These are phyloP conservation scores for Crotalus tigris DNA, from an alignment of 2,113 vertebrate genomes.

Conservation along the genomic window DNA sequence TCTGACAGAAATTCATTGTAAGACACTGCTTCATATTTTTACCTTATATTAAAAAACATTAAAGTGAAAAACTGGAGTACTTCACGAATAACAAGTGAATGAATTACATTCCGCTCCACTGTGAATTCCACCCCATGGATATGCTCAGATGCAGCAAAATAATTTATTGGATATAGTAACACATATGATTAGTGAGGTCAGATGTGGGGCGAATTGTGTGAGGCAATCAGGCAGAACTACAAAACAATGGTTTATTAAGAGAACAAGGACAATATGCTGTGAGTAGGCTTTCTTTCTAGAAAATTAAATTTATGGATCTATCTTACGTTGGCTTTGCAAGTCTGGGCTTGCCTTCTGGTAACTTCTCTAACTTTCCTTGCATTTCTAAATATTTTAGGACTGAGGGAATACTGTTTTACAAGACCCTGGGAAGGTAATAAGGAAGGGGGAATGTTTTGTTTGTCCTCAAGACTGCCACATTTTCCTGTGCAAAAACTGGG, in stretches of 20 bases:
- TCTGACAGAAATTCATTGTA: neutral
- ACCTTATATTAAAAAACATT: neutral
- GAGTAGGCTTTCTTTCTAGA: neutral
- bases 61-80: neutral
- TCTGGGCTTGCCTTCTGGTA: neutral
- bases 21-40: neutral
- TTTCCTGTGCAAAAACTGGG: neutral
- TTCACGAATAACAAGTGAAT: neutral
- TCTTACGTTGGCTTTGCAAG: neutral
- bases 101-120: neutral
- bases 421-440: neutral
- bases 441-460: neutral
- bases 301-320: neutral
- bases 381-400: neutral
- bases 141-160: neutral
- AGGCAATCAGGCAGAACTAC: neutral
- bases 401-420: neutral
- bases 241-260: neutral
- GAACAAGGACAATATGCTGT: neutral
- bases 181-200: neutral
- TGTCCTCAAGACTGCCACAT: neutral
- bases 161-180: neutral
- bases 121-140: neutral
- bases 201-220: neutral
- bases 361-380: neutral